A percentile compares a stretch with the other conserved stretches of the same genome.
Conservation (phyloP, 2,113 vertebrate genomes). For the Tychaedon coryphoeus region DNA sequence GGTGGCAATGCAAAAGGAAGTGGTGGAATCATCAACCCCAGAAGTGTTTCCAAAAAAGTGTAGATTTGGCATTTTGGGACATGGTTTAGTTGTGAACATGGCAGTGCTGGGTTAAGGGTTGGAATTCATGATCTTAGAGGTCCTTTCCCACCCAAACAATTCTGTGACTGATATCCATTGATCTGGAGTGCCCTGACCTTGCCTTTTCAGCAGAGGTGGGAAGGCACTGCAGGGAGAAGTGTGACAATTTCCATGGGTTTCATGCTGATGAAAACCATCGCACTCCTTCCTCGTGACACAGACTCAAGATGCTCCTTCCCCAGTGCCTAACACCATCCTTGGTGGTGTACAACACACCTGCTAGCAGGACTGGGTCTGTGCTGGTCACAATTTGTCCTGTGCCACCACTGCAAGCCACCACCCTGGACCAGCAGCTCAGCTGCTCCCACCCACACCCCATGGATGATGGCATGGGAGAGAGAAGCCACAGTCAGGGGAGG, state of each 20-base stretch:
- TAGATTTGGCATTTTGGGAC: not conserved
- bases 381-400: not conserved
- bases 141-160: not conserved
- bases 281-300: not conserved
- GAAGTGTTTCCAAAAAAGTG: not conserved
- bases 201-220: not conserved
- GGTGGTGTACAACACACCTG: not conserved
- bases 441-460: not conserved
- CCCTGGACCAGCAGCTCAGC: not conserved
- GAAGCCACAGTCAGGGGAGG: rapidly evolving
- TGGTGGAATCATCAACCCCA: not conserved
- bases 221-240: not conserved
- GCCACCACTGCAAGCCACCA: not conserved
- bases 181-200: not conserved
- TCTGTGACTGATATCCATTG: not conserved
- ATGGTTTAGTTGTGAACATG: not conserved
- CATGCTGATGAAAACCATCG: not conserved
- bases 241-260: not conserved
- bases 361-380: not conserved
- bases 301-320: not conserved
- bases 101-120: not conserved
- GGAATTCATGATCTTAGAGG: not conserved
- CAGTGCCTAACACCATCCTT: not conserved
- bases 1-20: not conserved
- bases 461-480: not conserved